These are phyloP conservation scores for Allobates femoralis DNA, from an alignment of 2,797 vertebrate species.

Conservation along the genomic window DNA sequence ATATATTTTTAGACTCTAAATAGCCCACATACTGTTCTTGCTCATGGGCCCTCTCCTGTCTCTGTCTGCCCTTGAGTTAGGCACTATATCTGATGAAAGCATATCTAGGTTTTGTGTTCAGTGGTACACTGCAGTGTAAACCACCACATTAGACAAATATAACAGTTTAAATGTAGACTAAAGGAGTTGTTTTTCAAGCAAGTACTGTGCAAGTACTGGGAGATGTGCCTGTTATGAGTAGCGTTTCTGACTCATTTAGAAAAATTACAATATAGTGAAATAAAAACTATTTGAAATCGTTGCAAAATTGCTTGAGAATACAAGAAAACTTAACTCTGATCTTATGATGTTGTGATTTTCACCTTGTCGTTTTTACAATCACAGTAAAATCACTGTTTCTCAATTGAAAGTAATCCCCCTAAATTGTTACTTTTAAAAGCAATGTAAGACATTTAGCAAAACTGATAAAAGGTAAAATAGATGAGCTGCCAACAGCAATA, in stretches of 20 bases:
- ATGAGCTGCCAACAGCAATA: too few species aligned
- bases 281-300: conserved; percentile 15
- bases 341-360: not conserved
- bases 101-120: too few species aligned
- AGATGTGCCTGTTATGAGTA: not conserved
- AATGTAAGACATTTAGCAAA: too few species aligned
- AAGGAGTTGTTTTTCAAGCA: not conserved
- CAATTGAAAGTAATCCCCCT: too few species aligned
- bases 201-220: not conserved
- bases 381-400: too few species aligned
- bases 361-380: not conserved
- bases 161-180: not conserved
- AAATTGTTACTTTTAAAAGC: too few species aligned
- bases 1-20: too few species aligned
- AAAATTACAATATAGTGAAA: conserved; percentile 9
- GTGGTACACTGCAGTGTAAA: not conserved
- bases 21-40: too few species aligned
- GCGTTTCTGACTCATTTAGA: conserved; percentile 29
- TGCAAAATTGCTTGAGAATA: not conserved
- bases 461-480: too few species aligned
- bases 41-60: too few species aligned
- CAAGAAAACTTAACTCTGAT: not conserved
- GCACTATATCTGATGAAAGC: too few species aligned
- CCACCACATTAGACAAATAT: not conserved
- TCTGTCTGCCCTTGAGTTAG: too few species aligned